A percentile compares a stretch with the other conserved stretches of the same genome.
These are phyloP conservation scores for Cherax quadricarinatus DNA, from an alignment of 1,140 invertebrate species.

Conservation along the genomic window DNA sequence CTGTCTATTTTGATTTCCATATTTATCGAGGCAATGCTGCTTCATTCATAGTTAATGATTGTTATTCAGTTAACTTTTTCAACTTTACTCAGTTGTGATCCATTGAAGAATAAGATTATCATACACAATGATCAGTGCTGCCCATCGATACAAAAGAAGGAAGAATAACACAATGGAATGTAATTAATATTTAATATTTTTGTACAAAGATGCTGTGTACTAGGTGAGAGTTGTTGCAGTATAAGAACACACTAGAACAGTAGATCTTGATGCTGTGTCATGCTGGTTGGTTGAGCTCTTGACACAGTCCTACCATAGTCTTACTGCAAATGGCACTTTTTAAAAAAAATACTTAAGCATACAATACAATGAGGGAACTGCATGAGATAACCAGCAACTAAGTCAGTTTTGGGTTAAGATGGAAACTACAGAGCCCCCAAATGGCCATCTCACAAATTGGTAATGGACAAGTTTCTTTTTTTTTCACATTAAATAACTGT, in stretches of 20 bases:
- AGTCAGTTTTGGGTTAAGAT: slow-evolving; percentile 61
- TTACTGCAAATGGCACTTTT: slow-evolving; percentile 70
- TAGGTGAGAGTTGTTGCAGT: slow-evolving; percentile 69
- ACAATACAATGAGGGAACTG: slow-evolving; percentile 68
- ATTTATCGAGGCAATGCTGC: too few species aligned
- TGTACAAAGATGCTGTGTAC: slow-evolving; percentile 70
- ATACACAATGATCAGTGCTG: too few species aligned
- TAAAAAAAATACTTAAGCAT: slow-evolving; percentile 68
- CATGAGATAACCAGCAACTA: slow-evolving; percentile 65
- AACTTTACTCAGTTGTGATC: too few species aligned
- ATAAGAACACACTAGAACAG: slow-evolving; percentile 68
- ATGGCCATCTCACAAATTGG: slow-evolving; percentile 58
- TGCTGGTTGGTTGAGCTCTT: slow-evolving; percentile 66
- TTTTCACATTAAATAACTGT: slow-evolving; percentile 65
- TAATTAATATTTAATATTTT: slow-evolving; percentile 71
- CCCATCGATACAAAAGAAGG: not conserved
- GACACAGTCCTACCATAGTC: slow-evolving; percentile 67
- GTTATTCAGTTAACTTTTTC: too few species aligned
- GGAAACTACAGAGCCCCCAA: slow-evolving; percentile 60
- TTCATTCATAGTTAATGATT: too few species aligned
- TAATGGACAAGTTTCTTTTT: slow-evolving; percentile 54
- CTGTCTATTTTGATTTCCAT: too few species aligned
- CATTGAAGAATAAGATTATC: too few species aligned
- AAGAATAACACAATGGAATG: not conserved
- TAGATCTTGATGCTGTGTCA: slow-evolving; percentile 68